phyloP scores from a whole-genome alignment of 2,113 vertebrate species.

The Eulemur rufifrons region DNA sequence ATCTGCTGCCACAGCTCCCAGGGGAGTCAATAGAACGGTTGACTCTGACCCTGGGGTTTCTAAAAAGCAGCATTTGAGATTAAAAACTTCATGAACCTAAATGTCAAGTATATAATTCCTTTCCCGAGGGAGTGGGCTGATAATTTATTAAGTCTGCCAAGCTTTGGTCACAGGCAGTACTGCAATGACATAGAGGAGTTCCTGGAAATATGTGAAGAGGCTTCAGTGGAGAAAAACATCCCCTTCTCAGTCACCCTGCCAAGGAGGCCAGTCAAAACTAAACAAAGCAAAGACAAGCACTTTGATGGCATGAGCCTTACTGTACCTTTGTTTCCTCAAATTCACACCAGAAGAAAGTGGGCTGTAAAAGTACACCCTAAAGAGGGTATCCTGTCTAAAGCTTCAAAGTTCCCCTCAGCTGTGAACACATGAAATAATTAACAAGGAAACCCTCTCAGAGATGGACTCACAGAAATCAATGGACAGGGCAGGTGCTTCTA shows the following conservation, averaged over 20 bases:
- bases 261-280: not conserved
- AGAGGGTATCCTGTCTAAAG: not conserved
- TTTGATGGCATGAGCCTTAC: not conserved
- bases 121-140: not conserved
- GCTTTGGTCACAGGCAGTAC: not conserved
- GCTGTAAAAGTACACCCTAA: not conserved
- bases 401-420: not conserved
- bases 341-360: not conserved
- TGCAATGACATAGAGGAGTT: not conserved
- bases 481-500: not conserved
- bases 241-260: no score
- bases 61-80: not conserved
- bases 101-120: not conserved
- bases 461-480: not conserved
- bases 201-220: not conserved
- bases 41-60: not conserved
- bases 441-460: not conserved
- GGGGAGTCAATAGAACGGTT: no score
- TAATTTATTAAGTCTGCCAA: not conserved
- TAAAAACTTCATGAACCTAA: not conserved
- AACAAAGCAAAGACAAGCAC: not conserved
- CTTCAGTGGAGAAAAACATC: not conserved
- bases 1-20: not conserved
- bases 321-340: not conserved
- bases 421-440: not conserved